phyloP scores from a whole-genome alignment of 2,113 vertebrate genomes.

The Oncorhynchus gorbuscha region DNA sequence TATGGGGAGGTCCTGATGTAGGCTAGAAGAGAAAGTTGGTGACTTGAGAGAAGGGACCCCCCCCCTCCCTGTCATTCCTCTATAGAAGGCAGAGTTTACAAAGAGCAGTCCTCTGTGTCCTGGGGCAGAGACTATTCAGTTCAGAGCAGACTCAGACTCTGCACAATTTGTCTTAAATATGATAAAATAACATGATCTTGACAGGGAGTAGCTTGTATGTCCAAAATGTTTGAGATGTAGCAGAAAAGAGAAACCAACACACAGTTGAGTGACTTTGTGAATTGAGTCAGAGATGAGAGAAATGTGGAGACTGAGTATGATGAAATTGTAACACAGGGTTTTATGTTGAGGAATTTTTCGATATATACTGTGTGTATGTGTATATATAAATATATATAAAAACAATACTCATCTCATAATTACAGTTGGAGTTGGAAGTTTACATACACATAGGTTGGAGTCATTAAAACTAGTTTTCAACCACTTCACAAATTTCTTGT shows the following conservation, averaged over 20 bases:
- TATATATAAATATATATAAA: too few species aligned
- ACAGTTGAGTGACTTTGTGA: slow-evolving; percentile 41
- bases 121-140: slow-evolving; percentile 42
- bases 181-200: slow-evolving; percentile 8
- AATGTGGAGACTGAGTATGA: slow-evolving; percentile 35
- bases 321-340: slow-evolving; percentile 73
- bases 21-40: neutral
- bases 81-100: slow-evolving; percentile 50
- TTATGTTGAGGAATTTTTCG: slow-evolving; percentile 61
- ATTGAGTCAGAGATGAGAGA: slow-evolving; percentile 27
- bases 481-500: too few species aligned
- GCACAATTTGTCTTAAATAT: slow-evolving; percentile 41
- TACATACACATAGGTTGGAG: too few species aligned
- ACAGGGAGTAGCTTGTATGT: slow-evolving; percentile 24
- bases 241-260: slow-evolving; percentile 41
- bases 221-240: slow-evolving; percentile 28
- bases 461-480: too few species aligned
- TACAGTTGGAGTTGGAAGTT: too few species aligned
- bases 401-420: too few species aligned
- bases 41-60: slow-evolving; percentile 31
- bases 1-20: slow-evolving; percentile 27
- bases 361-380: slow-evolving; percentile 35
- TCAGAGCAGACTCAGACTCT: slow-evolving; percentile 47
- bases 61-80: slow-evolving; percentile 34
- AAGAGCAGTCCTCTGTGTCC: slow-evolving; percentile 38